These are phyloP conservation scores for Acanthococcus lagerstroemiae DNA, from an alignment of 2,888 invertebrate genomes.

Conservation along the genomic window DNA sequence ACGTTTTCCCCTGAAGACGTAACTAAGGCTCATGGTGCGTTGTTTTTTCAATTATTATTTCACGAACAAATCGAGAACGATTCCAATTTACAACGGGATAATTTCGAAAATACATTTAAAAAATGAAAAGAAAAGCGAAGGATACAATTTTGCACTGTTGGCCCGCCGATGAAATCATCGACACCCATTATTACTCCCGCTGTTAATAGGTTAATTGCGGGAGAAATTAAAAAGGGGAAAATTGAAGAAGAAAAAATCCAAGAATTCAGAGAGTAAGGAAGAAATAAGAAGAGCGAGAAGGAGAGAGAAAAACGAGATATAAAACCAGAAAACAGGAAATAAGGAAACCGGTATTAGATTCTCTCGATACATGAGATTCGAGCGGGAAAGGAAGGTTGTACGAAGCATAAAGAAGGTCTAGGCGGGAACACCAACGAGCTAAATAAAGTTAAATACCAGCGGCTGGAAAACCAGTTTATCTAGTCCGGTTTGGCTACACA, in stretches of 20 bases:
- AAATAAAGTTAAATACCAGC: conserved; percentile 25
- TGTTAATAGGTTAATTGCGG: neutral
- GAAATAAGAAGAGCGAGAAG: neutral
- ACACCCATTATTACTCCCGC: too few relatives aligned
- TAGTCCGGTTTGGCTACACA: conserved; percentile 16
- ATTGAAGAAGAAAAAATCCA: too few relatives aligned
- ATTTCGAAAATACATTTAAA: too few relatives aligned
- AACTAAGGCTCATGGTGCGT: too few relatives aligned
- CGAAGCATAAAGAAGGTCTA: conserved; percentile 16
- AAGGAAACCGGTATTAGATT: conserved; percentile 23
- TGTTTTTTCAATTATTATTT: too few relatives aligned
- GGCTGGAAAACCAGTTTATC: conserved; percentile 27
- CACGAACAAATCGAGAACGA: too few relatives aligned
- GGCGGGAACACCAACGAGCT: conserved; percentile 22
- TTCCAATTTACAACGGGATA: too few relatives aligned
- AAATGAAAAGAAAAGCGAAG: too few relatives aligned
- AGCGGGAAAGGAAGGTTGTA: conserved; percentile 14
- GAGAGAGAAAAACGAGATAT: neutral
- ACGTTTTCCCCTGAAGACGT: too few relatives aligned
- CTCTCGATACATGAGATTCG: conserved; percentile 14
- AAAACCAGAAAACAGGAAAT: neutral
- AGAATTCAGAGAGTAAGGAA: neutral
- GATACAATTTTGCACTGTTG: too few relatives aligned
- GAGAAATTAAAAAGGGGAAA: too few relatives aligned
- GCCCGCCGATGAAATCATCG: too few relatives aligned